Evolutionary conservation across 2,888 invertebrate species (phyloP), one percentile per base, ranked within the genome.

Genomic region (Hydraecia micacea): DNA sequence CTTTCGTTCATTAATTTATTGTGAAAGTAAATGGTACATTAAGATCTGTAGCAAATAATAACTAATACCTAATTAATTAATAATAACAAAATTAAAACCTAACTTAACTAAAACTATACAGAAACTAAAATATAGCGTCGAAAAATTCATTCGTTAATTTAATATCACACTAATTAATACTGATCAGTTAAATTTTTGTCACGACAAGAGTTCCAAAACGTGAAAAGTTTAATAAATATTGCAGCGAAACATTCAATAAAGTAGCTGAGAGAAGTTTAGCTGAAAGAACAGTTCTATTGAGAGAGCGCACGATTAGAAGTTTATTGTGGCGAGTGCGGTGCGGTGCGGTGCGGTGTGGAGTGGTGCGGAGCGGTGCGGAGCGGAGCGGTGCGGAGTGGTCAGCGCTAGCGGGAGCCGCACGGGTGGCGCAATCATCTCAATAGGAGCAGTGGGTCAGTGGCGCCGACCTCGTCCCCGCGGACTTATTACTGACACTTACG

Each of bases 401-500:
- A 42, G 67, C 21, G 21, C n/a, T 42, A 28, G 42, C n/a, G 8
- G 52, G 46, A 77, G 21, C 60, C 15, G 69, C 6, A 39, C 72
- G 21, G 32, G 32, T 3, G 32, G 28, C 25, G 71, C 75, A 84
- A 73, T 65, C 70, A 71, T 68, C 32, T 60, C 62, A 76, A 70
- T 46, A 73, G 58, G 86, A 77, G n/a, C 77, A 77, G 49, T 46
- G 66, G 82, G 66, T 85, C 82, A 80, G 66, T 63, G n/a, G 71
- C 55, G 70, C 62, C 75, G 58, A 32, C 49, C 75, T 73, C 62
- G 70, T 58, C 68, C 68, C 32, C 36, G 9, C 39, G 6, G 42
- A 72, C 60, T n/a, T 65, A 49, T 69, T 46, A 46, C 46, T 52
- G 49, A 42, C 55, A 60, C 71, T 36, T 18, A 5, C 18, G 28